Base-by-base conservation (phyloP, 2,113 vertebrate species). In the Sialia sialis region DNA sequence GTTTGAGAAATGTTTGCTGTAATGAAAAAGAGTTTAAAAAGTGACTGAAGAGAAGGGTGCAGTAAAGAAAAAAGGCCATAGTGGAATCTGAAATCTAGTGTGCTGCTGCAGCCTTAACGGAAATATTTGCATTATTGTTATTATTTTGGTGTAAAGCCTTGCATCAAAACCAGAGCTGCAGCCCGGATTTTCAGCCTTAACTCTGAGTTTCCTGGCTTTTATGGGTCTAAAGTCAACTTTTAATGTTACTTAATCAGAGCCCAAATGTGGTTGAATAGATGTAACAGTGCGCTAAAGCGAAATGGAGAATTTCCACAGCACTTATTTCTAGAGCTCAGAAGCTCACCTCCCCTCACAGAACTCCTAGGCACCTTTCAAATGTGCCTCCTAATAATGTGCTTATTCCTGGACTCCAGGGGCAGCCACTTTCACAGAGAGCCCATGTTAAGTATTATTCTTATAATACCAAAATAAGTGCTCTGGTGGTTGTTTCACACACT, bases 121-220 rank as follows among this genome's bases (percentile, higher is more conserved):
- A 32, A 75, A 9, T 3, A 43, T 46, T 66, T 84, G 7, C 23
- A 3, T 34, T 58, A 23, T 63, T 83, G 13, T 72, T 93, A 63
- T 70, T 58, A 63, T 75, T 92, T 93, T 95, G 84, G 49, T 72
- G 10, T 26, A 29, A 49, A 3, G 10, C 52, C 54, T 64, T 41
- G 16, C 0, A 0, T 38, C 6, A 17, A 91, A 63, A 70, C 74
- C 34, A 39, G 64, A 84, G 55, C 58, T 81, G 48, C 67, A 81
- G 29, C 38, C 36, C 62, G 43, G 70, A 87, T 91, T 97, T 97
- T 94, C 79, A 94, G 62, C 30, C 81, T 94, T 93, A 85, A 63
- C 59, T 48, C 54, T 58, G 86, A 95, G 75, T 87, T 94, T 95
- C 82, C 60, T 60, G 74, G 44, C 4, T 94, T 64, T 94, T 92